Evolutionary conservation across 2,888 invertebrate species (phyloP).

Genomic region (Nephrotoma appendiculata): DNA sequence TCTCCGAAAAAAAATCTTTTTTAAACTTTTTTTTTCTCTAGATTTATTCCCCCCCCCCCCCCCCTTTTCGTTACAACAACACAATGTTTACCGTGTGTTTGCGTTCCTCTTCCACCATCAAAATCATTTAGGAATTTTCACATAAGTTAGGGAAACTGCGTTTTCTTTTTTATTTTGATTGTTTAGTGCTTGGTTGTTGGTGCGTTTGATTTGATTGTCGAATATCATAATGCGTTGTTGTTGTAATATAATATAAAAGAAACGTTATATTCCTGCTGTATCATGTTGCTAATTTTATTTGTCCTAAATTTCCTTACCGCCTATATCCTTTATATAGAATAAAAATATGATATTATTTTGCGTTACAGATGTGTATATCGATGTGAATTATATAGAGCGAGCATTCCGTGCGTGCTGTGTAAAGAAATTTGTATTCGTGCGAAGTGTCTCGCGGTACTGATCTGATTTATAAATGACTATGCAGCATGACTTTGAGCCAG

Average conservation of each 20-base stretch:
- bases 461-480: no score
- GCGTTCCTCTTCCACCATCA: background rate
- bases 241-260: background rate
- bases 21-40: background rate
- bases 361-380: background rate
- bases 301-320: background rate
- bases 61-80: background rate
- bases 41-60: background rate
- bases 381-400: background rate
- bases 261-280: background rate
- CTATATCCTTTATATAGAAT: background rate
- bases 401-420: background rate
- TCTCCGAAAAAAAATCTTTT: background rate
- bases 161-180: background rate
- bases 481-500: no score
- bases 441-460: no score
- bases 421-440: background rate
- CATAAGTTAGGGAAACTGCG: background rate
- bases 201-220: background rate
- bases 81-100: background rate
- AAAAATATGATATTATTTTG: background rate
- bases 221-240: background rate
- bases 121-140: background rate
- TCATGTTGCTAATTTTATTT: background rate
- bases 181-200: background rate